Evolutionary conservation across 1,140 invertebrate genomes (phyloP).

Genomic region (Hestina assimilis): DNA sequence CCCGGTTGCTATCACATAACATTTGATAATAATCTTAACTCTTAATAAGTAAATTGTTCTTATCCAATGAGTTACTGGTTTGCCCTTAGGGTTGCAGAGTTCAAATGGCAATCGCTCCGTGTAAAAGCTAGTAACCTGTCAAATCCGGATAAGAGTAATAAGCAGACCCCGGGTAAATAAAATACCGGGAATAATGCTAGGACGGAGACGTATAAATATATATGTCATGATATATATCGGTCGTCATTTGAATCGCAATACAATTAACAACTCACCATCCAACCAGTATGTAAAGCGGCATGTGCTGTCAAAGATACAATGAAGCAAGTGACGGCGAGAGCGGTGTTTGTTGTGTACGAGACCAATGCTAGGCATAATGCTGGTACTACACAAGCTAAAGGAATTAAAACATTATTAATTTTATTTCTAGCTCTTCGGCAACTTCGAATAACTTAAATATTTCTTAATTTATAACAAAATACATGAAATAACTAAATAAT

Average conservation of each 20-base stretch:
- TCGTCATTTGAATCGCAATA: slow-evolving; percentile 44
- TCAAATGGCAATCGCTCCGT: too few species aligned
- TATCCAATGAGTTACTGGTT: too few species aligned
- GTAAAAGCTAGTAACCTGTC: too few species aligned
- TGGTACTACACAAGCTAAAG: slow-evolving; percentile 36
- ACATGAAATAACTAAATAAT: neutral
- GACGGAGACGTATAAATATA: slow-evolving; percentile 24
- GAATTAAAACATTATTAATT: neutral
- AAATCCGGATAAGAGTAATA: neutral
- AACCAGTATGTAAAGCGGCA: slow-evolving; percentile 78
- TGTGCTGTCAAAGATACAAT: slow-evolving; percentile 80
- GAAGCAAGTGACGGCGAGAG: slow-evolving; percentile 68
- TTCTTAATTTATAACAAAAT: too few species aligned
- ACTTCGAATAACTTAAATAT: neutral
- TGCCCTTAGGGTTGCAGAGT: too few species aligned
- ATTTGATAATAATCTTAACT: too few species aligned
- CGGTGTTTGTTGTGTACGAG: slow-evolving; percentile 45
- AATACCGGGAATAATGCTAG: too few species aligned
- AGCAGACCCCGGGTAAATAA: too few species aligned
- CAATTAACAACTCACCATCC: slow-evolving; percentile 38
- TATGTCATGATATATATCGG: too few species aligned
- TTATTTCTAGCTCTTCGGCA: neutral
- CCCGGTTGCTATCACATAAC: too few species aligned
- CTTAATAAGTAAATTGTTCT: neutral
- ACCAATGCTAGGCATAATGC: slow-evolving; percentile 49